Evolutionary conservation across 2,888 invertebrate genomes (phyloP).

Genomic region (Polymixis lichenea): DNA sequence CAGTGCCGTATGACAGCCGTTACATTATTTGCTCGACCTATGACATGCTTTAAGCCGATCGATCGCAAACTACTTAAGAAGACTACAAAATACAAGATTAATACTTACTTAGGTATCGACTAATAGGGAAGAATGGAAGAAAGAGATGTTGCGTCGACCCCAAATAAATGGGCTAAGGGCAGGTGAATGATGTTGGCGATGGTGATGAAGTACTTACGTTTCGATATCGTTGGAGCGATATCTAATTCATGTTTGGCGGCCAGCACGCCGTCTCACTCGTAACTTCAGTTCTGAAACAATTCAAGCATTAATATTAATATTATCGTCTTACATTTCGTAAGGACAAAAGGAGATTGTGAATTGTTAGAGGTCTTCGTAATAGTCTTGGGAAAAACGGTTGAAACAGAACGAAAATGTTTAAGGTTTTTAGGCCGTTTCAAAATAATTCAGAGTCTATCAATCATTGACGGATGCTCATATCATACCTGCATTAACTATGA

Average conservation of each 20-base stretch:
- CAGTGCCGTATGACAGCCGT: too few species aligned
- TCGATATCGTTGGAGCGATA: conserved; percentile 89
- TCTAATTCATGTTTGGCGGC: conserved; percentile 87
- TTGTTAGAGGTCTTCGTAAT: background rate
- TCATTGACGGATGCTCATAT: background rate
- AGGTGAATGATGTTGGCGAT: too few species aligned
- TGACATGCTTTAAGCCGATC: too few species aligned
- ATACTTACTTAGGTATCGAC: conserved; percentile 85
- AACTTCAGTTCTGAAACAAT: conserved; percentile 63
- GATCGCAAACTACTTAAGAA: background rate
- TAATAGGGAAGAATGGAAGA: too few species aligned
- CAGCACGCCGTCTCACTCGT: conserved; percentile 75
- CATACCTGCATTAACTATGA: background rate
- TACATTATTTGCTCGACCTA: too few species aligned
- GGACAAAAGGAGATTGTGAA: conserved; percentile 13
- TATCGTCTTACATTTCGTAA: conserved; percentile 2
- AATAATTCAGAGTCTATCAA: background rate
- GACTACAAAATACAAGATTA: conserved; percentile 2
- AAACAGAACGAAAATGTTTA: background rate
- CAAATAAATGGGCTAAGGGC: too few species aligned
- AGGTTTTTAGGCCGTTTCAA: background rate
- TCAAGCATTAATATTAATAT: conserved; percentile 36
- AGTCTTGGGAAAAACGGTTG: background rate
- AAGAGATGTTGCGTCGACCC: too few species aligned
- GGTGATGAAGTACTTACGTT: conserved; percentile 81